Conservation (phyloP, 2,888 invertebrate species). For the Chymomyza fuscimana region DNA sequence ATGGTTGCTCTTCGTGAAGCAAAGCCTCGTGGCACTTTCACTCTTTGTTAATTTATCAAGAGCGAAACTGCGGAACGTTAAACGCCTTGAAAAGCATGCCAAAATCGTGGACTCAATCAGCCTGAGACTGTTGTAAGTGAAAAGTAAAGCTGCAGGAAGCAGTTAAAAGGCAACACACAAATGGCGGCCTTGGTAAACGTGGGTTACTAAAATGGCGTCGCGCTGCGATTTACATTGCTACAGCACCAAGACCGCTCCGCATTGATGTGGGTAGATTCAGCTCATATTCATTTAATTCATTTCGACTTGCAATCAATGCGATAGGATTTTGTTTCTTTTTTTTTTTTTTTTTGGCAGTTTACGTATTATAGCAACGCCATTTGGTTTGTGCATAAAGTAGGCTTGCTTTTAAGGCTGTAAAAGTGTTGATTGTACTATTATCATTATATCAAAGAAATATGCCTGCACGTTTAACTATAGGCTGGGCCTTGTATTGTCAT, state of each 20-base stretch:
- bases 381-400: not conserved
- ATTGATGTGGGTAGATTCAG: not conserved
- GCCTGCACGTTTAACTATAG: not conserved
- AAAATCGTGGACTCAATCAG: conserved; percentile 49
- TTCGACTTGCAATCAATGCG: conserved; percentile 45
- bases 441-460: not conserved
- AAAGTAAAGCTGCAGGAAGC: conserved; percentile 65
- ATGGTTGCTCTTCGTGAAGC: conserved; percentile 10
- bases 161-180: conserved; percentile 45
- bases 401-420: not conserved
- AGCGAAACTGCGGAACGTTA: conserved; percentile 44
- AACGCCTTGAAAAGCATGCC: conserved; percentile 64
- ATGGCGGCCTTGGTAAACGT: not conserved
- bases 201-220: too few relatives aligned
- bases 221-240: too few relatives aligned
- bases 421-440: not conserved
- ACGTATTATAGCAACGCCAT: not conserved
- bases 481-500: not conserved
- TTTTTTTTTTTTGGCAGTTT: conserved; percentile 37
- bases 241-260: not conserved
- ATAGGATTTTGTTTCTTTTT: conserved; percentile 59
- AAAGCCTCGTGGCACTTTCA: not conserved
- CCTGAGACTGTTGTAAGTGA: conserved; percentile 44
- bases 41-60: conserved; percentile 70
- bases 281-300: not conserved